These are phyloP conservation scores for Mormyrus hasselquistii DNA, from an alignment of 2,797 vertebrate species.

Conservation along the genomic window DNA sequence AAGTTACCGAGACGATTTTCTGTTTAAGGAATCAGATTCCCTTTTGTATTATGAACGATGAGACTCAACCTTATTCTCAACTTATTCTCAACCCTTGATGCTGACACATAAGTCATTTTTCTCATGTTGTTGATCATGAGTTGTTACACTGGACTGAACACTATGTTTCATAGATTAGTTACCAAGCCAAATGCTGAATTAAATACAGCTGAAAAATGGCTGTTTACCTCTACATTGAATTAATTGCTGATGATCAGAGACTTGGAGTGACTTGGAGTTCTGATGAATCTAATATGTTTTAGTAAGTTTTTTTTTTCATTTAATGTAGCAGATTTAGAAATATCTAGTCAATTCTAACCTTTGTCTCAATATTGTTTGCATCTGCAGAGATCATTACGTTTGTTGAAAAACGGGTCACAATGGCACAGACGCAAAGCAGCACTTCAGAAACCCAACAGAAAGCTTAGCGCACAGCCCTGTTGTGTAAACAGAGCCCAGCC, in stretches of 20 bases:
- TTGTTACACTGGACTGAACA: neutral
- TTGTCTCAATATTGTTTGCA: neutral
- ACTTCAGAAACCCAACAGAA: neutral
- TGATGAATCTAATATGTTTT: neutral
- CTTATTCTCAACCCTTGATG: neutral
- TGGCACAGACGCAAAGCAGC: neutral
- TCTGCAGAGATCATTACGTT: neutral
- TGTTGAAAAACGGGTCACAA: neutral
- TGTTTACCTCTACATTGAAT: neutral
- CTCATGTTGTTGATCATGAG: neutral
- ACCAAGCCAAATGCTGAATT: neutral
- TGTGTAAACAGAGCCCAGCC: conserved; percentile 14
- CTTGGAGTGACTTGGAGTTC: neutral
- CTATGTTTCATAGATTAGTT: neutral
- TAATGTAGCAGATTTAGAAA: neutral
- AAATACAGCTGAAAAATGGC: neutral
- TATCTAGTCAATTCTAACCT: neutral
- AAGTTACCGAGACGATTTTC: neutral
- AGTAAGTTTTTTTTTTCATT: neutral
- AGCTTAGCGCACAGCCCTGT: neutral
- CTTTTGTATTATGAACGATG: neutral
- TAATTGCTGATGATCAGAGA: neutral
- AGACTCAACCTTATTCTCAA: neutral
- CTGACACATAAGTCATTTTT: neutral
- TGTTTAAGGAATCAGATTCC: neutral